A percentile compares a stretch with the other conserved stretches of the same genome.
These are phyloP conservation scores for Ailuropoda melanoleuca DNA, from an alignment of 2,113 vertebrate species.

Conservation along the genomic window DNA sequence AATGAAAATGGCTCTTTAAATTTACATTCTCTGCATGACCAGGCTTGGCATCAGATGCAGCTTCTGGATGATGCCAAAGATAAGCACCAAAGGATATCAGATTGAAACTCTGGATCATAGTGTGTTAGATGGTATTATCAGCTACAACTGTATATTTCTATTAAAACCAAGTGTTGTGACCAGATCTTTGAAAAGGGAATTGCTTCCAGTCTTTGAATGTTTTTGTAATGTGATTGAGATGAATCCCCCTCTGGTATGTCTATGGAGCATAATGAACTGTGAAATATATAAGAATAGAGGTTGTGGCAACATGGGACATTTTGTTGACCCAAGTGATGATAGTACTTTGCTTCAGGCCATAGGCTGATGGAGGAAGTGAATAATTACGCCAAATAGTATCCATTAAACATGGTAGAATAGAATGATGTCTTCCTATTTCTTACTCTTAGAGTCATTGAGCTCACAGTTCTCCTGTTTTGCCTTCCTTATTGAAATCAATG, in stretches of 20 bases:
- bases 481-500: neutral
- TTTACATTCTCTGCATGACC: conserved; percentile 81
- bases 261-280: conserved; percentile 62
- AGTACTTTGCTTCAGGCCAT: conserved; percentile 42
- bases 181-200: conserved; percentile 79
- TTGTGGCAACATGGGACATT: conserved; percentile 45
- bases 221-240: conserved; percentile 79
- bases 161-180: conserved; percentile 78
- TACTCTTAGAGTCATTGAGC: neutral
- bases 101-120: conserved; percentile 69
- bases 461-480: neutral
- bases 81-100: conserved; percentile 73
- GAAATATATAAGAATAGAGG: conserved; percentile 66
- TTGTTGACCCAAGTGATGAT: conserved; percentile 59
- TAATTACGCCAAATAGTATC: neutral
- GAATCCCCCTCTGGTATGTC: conserved; percentile 51
- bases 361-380: neutral
- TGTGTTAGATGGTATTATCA: conserved; percentile 73
- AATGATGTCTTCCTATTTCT: neutral
- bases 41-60: conserved; percentile 74
- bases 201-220: conserved; percentile 74
- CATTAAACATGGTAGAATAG: neutral
- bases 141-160: conserved; percentile 77
- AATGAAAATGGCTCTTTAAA: conserved; percentile 83
- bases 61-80: conserved; percentile 76